These are phyloP conservation scores for Mormyrops boulengeri DNA, from an alignment of 2,797 vertebrate species.

Conservation along the genomic window DNA sequence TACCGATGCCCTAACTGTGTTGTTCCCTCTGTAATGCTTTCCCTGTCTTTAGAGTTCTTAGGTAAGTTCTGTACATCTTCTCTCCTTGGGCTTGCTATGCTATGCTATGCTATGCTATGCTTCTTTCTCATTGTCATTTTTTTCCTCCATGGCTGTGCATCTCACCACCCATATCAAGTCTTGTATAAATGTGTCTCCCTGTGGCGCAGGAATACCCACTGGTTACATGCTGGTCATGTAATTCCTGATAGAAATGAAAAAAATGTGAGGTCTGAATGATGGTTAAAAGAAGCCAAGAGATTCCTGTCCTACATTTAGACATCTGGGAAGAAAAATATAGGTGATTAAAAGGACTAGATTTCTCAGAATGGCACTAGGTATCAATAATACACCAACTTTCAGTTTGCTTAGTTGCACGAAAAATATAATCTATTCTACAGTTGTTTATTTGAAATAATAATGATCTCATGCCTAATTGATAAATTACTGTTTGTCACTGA, in stretches of 20 bases:
- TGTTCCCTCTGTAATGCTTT: constrained; percentile 40
- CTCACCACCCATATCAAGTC: background rate
- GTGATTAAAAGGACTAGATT: background rate
- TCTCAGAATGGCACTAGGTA: background rate
- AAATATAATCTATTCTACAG: background rate
- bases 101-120: background rate
- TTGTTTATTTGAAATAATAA: background rate
- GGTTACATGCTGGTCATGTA: background rate
- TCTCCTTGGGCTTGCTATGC: background rate
- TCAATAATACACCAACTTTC: background rate
- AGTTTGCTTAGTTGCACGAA: background rate
- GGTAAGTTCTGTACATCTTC: constrained; percentile 51
- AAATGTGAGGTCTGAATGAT: background rate
- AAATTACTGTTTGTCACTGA: background rate
- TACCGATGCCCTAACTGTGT: background rate
- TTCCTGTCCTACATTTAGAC: background rate
- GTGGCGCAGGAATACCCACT: background rate
- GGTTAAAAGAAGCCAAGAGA: background rate
- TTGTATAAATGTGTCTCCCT: background rate
- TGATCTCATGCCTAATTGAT: background rate
- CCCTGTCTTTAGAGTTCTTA: constrained; percentile 57
- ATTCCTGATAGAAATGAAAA: background rate
- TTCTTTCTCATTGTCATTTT: background rate
- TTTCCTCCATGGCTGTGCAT: background rate
- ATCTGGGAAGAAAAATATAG: background rate